These are phyloP conservation scores for Anas flavirostris DNA, from an alignment of 2,797 vertebrate genomes.

Conservation along the genomic window DNA sequence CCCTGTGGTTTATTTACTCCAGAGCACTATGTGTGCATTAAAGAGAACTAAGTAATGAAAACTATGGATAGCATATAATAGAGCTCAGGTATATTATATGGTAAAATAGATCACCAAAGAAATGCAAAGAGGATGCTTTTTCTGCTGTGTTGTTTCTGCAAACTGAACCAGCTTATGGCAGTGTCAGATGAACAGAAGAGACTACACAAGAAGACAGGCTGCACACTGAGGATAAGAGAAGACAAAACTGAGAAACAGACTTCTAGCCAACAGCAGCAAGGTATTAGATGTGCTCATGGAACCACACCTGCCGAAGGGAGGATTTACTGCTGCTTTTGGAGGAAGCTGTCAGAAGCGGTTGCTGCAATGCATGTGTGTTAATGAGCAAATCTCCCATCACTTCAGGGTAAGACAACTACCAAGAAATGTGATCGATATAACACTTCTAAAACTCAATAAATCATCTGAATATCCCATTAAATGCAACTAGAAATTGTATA, in stretches of 20 bases:
- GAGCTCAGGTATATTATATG: neutral
- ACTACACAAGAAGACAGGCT: neutral
- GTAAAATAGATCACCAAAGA: neutral
- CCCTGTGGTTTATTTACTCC: fast-evolving
- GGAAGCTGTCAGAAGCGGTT: neutral
- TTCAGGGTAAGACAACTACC: neutral
- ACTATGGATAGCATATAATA: neutral
- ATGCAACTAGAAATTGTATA: neutral
- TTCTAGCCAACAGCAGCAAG: neutral
- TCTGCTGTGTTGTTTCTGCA: neutral
- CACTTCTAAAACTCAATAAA: neutral
- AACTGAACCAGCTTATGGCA: neutral
- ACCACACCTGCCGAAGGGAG: neutral
- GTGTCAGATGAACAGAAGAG: neutral
- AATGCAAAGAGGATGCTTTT: neutral
- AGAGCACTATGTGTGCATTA: neutral
- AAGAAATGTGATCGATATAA: neutral
- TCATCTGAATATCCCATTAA: conserved; percentile 28
- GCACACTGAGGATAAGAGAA: neutral
- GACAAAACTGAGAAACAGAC: neutral
- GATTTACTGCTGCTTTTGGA: neutral
- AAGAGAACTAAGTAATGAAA: neutral
- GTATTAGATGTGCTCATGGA: neutral
- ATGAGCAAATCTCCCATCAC: neutral
- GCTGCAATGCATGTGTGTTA: neutral